phyloP scores from a whole-genome alignment of 1,140 invertebrate genomes.

The Plutomurus gul region DNA sequence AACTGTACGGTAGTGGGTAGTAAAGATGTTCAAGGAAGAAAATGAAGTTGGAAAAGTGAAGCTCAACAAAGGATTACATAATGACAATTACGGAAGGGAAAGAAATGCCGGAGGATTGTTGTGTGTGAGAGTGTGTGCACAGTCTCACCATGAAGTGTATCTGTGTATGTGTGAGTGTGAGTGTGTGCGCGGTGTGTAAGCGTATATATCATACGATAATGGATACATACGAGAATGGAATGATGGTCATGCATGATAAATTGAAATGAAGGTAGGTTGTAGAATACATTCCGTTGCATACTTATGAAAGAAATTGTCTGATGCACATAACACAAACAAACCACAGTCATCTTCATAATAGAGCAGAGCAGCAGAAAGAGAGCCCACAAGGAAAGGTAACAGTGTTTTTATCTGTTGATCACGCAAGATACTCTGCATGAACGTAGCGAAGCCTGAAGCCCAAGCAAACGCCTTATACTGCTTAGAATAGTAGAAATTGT shows the following conservation, averaged over 20 bases:
- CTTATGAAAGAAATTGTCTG: background rate
- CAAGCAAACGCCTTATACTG: no score
- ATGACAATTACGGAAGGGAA: background rate
- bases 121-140: background rate
- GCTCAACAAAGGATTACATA: background rate
- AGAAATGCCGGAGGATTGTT: background rate
- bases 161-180: no score
- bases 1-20: no score
- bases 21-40: background rate
- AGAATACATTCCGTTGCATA: background rate
- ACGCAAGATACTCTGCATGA: background rate
- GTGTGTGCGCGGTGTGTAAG: no score
- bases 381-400: background rate
- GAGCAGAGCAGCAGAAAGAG: background rate
- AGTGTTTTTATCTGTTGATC: constrained; percentile 26
- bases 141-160: background rate
- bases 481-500: no score
- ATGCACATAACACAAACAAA: background rate
- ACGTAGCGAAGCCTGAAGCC: background rate
- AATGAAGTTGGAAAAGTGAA: background rate
- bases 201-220: no score
- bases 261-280: background rate
- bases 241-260: background rate
- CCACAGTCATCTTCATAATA: background rate
- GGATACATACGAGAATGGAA: background rate